phyloP scores from a whole-genome alignment of 1,140 invertebrate species.

The Tetraneura akinire region DNA sequence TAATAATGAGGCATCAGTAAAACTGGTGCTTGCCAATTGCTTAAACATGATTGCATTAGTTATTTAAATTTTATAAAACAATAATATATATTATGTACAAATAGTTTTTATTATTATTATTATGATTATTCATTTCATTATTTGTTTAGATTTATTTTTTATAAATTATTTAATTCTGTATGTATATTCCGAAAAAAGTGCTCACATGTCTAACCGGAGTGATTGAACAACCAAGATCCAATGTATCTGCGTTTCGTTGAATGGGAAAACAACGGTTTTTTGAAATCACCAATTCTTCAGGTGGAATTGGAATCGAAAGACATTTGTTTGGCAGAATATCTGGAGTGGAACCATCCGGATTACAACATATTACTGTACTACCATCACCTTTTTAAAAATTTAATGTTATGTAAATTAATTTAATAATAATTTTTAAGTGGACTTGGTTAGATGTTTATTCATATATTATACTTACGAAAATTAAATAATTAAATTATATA shows the following conservation, averaged over 20 bases:
- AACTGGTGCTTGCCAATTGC: conserved; percentile 31
- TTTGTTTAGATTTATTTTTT: too few species aligned
- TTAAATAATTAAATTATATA: too few species aligned
- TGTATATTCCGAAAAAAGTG: too few species aligned
- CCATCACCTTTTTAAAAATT: not conserved
- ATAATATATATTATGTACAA: not conserved
- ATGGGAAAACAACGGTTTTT: not conserved
- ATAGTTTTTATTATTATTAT: too few species aligned
- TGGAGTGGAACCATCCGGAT: not conserved
- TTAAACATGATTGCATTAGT: not conserved
- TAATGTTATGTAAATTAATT: too few species aligned
- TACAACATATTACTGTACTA: not conserved
- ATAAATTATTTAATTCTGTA: too few species aligned
- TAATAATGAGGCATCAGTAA: conserved; percentile 15
- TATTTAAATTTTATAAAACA: not conserved
- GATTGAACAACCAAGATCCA: not conserved
- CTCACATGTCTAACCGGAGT: conserved; percentile 6
- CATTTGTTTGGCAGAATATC: not conserved
- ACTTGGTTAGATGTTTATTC: too few species aligned
- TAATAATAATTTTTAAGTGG: too few species aligned
- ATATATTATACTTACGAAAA: too few species aligned
- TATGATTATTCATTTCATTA: too few species aligned
- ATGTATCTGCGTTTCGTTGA: not conserved
- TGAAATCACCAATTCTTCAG: not conserved
- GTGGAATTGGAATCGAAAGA: not conserved